Conservation (phyloP, 1,140 invertebrate genomes). For the Pseudomyrmex pallidus region DNA sequence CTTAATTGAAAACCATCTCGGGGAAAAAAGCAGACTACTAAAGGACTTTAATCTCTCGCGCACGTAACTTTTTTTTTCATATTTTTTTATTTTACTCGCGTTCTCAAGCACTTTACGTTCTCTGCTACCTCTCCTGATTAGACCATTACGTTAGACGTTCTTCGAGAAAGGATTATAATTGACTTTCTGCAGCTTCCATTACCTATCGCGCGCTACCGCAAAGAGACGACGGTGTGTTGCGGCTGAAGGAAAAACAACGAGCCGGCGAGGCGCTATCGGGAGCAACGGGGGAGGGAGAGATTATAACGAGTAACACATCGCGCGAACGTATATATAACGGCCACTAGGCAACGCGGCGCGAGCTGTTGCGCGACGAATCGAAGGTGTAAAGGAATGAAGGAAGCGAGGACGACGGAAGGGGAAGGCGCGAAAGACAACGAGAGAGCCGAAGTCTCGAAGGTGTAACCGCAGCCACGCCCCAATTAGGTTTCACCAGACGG, state of each 20-base stretch:
- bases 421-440: conserved; percentile 55
- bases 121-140: background rate
- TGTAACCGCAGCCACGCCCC: conserved; percentile 82
- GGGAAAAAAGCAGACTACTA: background rate
- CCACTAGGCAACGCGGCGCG: too few relatives aligned
- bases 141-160: background rate
- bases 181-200: conserved; percentile 8
- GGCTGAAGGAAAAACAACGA: too few relatives aligned
- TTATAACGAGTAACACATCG: conserved; percentile 23
- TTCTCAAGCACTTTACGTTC: too few relatives aligned
- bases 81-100: background rate
- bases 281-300: background rate
- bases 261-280: too few relatives aligned
- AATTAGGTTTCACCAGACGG: conserved; percentile 80
- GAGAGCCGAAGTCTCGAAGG: conserved; percentile 74
- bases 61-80: background rate
- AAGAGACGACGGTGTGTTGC: too few relatives aligned
- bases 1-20: background rate
- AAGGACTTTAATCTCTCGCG: background rate
- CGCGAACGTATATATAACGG: background rate
- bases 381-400: background rate
- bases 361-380: conserved; percentile 22
- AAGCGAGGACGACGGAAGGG: background rate
- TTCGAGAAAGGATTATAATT: conserved; percentile 15
- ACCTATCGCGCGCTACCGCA: background rate